Evolutionary conservation across 2,113 vertebrate species (phyloP), one percentile per base, ranked within the genome.

Genomic region (Dasyurus viverrinus): DNA sequence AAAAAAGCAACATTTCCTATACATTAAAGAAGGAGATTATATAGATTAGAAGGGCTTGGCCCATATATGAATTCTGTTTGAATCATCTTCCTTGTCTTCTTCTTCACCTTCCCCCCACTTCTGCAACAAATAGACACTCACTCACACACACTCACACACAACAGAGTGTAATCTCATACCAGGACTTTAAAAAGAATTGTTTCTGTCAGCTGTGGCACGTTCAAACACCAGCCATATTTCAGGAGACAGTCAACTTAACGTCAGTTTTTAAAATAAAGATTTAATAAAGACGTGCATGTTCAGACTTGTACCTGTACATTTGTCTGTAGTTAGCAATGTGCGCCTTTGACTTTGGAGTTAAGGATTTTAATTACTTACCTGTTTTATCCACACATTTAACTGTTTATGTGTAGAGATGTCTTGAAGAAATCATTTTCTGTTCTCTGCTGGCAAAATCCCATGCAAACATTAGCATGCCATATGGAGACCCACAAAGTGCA

Each of bases 231-330:
- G 98, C 98, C 98, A 98, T 98, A 98, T 99, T 99, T 99, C 99
- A 99, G 99, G 99, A 99, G 99, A 99, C 98, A 98, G 99, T 98
- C 98, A 98, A 98, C 98, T 99, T 84, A 84, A 84, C 19, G 68
- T 98, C 98, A 98, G 98, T 98, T 98, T 99, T 99, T 99, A 97
- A 98, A 98, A 98, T 98, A 98, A 98, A 99, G 99, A 99, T 99
- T 99, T 99, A 99, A 99, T 99, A 99, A 99, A 99, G 97, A 97
- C 96, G 94, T 98, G 98, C 99, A 42, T 99, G 99, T 98, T 98
- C 46, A 96, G 98, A 98, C 99, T 98, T 98, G 99, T 98, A 95
- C 96, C 68, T 47, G 90, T 94, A 95, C 98, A 98, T 97, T 98
- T 98, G 98, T 98, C 98, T 98, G 97, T 94, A 97, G 98, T 97